phyloP scores from a whole-genome alignment of 64 coral and sea anemone genomes.

The Dendronephthya gigantea region DNA sequence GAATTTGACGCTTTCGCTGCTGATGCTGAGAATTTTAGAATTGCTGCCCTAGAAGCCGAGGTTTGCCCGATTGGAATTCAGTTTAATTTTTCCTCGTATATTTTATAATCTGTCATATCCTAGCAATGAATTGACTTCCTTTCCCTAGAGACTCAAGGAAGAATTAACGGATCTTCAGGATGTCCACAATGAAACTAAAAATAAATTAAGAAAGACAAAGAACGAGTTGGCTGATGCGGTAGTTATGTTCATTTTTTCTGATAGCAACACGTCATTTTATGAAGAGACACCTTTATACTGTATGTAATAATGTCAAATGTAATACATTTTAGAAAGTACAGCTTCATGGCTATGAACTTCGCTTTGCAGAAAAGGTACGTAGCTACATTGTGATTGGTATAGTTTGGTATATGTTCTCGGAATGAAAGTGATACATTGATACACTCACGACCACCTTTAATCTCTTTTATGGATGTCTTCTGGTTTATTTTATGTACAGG shows the following conservation, averaged over 20 bases:
- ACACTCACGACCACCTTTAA: not conserved
- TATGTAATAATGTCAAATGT: not conserved
- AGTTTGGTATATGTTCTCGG: not conserved
- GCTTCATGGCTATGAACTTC: constrained; percentile 8
- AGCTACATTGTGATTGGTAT: not conserved
- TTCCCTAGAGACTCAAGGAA: not conserved
- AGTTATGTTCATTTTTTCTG: not conserved
- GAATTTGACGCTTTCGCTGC: not conserved
- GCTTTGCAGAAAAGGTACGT: constrained; percentile 11
- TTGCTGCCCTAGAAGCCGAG: not conserved
- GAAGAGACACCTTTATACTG: not conserved
- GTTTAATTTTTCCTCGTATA: no score
- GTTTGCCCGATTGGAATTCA: no score
- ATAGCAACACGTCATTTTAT: not conserved
- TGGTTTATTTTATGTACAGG: not conserved
- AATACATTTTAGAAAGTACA: not conserved
- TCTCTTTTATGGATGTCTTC: no score
- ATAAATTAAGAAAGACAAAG: not conserved
- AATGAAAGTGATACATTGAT: not conserved
- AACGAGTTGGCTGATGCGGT: not conserved
- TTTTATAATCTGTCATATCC: no score
- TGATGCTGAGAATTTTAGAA: not conserved
- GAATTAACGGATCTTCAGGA: not conserved
- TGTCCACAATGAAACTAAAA: not conserved
- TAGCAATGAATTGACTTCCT: not conserved